Percentiles rank a stretch among this genome's conserved stretches.
These are phyloP conservation scores for Monopis laevigella DNA, from an alignment of 2,888 invertebrate species.

Conservation along the genomic window DNA sequence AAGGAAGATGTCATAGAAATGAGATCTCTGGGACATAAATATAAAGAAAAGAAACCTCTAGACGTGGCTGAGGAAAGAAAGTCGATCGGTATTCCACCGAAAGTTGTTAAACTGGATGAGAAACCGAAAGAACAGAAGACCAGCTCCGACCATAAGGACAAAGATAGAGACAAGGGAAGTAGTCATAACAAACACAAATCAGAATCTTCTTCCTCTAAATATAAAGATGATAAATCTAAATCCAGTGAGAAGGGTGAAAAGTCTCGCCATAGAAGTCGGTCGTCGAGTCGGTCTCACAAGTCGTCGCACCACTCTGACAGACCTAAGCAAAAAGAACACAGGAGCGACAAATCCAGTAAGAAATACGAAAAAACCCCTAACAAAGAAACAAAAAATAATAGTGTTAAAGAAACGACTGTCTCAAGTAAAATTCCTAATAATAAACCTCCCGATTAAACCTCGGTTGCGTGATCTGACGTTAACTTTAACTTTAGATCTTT, in stretches of 20 bases:
- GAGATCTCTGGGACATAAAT: conserved; percentile 55
- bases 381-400: too few species aligned
- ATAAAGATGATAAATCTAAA: conserved; percentile 1
- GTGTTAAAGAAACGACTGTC: too few species aligned
- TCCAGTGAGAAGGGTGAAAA: conserved; percentile 24
- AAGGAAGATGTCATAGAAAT: conserved; percentile 60
- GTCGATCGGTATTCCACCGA: conserved; percentile 38
- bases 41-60: conserved; percentile 33
- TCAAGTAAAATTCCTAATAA: too few species aligned
- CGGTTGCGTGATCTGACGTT: too few species aligned
- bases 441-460: too few species aligned
- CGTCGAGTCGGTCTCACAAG: conserved; percentile 34
- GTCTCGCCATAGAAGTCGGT: conserved; percentile 41
- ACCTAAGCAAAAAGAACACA: conserved; percentile 27
- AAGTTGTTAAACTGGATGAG: conserved; percentile 27
- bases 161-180: conserved; percentile 1
- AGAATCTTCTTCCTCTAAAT: not conserved
- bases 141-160: conserved; percentile 19
- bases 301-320: conserved; percentile 38
- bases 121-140: conserved; percentile 20
- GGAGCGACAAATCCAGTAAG: too few species aligned
- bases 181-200: conserved; percentile 20
- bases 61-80: conserved; percentile 31
- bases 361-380: too few species aligned
- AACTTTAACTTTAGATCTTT: too few species aligned